Conservation (phyloP, 2,113 vertebrate genomes). For the Ivindomyrus marchei region DNA sequence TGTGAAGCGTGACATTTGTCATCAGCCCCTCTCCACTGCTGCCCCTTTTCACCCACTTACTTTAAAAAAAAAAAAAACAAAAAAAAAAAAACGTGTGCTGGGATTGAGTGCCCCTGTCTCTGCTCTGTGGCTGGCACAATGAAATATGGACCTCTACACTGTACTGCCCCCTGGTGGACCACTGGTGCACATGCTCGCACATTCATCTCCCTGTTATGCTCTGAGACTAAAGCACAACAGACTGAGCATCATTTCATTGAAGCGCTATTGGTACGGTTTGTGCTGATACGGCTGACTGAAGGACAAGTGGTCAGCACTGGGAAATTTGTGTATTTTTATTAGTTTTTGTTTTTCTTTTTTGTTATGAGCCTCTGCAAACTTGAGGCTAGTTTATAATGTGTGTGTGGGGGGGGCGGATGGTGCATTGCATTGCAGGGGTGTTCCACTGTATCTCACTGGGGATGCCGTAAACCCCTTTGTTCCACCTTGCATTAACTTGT, state of each 20-base stretch:
- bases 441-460: conserved; percentile 29
- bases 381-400: conserved; percentile 7
- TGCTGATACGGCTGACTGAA: conserved; percentile 54
- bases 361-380: neutral
- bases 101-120: conserved; percentile 46
- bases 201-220: conserved; percentile 35
- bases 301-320: conserved; percentile 44
- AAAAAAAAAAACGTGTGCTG: conserved; percentile 29
- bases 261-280: conserved; percentile 60
- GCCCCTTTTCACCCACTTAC: conserved; percentile 39
- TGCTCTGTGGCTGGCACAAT: conserved; percentile 46
- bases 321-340: conserved; percentile 25
- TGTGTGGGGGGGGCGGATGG: conserved; percentile 3
- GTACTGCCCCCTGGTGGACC: conserved; percentile 51
- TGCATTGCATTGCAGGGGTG: conserved; percentile 28
- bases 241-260: conserved; percentile 32
- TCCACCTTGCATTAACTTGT: conserved; percentile 32
- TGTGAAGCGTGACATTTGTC: conserved; percentile 39
- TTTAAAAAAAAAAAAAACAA: conserved; percentile 24
- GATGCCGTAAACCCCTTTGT: conserved; percentile 30
- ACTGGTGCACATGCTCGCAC: conserved; percentile 47
- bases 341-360: conserved; percentile 33
- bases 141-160: conserved; percentile 66
- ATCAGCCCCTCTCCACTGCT: conserved; percentile 45
- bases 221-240: conserved; percentile 24